Evolutionary conservation across 2,888 invertebrate genomes (phyloP).

Genomic region (Cabera pusaria): DNA sequence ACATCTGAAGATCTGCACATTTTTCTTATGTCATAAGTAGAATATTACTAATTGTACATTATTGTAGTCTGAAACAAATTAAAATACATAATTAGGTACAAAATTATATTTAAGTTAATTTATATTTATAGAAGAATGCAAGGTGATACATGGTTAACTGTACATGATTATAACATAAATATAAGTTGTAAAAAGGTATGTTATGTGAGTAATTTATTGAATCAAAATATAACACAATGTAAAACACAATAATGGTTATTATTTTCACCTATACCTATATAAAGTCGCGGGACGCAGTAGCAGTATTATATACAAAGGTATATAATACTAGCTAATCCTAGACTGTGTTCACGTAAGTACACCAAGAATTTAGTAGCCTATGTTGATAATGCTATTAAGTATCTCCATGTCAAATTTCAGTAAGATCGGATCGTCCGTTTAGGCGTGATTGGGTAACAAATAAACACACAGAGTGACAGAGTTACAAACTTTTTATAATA

Average conservation of each 20-base stretch:
- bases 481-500: no score
- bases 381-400: no score
- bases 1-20: constrained; percentile 12
- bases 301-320: no score
- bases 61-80: constrained; percentile 51
- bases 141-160: constrained; percentile 65
- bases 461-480: no score
- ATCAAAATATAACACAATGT: constrained; percentile 79
- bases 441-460: no score
- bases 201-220: constrained; percentile 81
- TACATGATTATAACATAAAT: constrained; percentile 68
- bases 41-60: constrained; percentile 41
- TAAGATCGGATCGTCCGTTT: no score
- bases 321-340: no score
- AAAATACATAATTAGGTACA: constrained; percentile 78
- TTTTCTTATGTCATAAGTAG: constrained; percentile 14
- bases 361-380: no score
- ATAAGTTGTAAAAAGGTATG: constrained; percentile 77
- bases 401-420: no score
- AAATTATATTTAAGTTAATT: constrained; percentile 69
- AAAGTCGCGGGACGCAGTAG: no score
- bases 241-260: constrained; percentile 46
- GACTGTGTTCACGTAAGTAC: no score
- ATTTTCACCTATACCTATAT: constrained; percentile 19
- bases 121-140: constrained; percentile 53